A percentile compares a stretch with the other conserved stretches of the same genome.
Evolutionary conservation across 2,113 vertebrate genomes (phyloP).

Genomic region (Bufo bufo): DNA sequence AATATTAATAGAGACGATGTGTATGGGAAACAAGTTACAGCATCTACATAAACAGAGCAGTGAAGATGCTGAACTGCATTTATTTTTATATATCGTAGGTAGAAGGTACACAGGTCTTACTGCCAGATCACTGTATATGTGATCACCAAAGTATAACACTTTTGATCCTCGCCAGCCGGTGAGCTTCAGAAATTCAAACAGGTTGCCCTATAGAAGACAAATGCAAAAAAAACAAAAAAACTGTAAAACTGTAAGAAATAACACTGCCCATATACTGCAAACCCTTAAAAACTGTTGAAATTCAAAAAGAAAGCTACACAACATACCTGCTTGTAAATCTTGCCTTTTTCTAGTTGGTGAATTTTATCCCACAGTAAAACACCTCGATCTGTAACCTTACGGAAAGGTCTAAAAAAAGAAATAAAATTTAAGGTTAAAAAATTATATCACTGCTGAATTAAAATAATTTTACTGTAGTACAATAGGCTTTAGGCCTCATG

Average conservation of each 20-base stretch:
- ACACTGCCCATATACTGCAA: background rate
- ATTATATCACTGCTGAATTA: background rate
- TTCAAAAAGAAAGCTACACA: background rate
- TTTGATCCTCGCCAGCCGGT: constrained; percentile 97
- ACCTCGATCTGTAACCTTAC: constrained; percentile 91
- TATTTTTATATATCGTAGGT: background rate
- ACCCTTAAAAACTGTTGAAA: background rate
- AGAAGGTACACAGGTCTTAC: constrained; percentile 74
- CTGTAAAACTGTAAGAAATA: background rate
- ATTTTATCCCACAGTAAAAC: constrained; percentile 96
- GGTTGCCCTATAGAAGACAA: constrained; percentile 81
- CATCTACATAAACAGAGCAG: background rate
- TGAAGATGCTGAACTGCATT: background rate
- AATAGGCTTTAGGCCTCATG: no score
- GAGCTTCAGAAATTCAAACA: constrained; percentile 96
- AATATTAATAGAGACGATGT: no score
- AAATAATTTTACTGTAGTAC: background rate
- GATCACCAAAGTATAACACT: constrained; percentile 98
- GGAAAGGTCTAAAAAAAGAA: constrained; percentile 82
- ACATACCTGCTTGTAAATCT: constrained; percentile 96
- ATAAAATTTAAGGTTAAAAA: constrained; percentile 35
- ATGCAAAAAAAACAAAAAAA: constrained; percentile 20
- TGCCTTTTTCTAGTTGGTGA: constrained; percentile 90
- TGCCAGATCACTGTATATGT: constrained; percentile 98
- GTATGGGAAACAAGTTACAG: background rate